Percentiles rank a stretch among this genome's conserved stretches.
Evolutionary conservation across 2,888 invertebrate species (phyloP).

Genomic region (Ormia ochracea): DNA sequence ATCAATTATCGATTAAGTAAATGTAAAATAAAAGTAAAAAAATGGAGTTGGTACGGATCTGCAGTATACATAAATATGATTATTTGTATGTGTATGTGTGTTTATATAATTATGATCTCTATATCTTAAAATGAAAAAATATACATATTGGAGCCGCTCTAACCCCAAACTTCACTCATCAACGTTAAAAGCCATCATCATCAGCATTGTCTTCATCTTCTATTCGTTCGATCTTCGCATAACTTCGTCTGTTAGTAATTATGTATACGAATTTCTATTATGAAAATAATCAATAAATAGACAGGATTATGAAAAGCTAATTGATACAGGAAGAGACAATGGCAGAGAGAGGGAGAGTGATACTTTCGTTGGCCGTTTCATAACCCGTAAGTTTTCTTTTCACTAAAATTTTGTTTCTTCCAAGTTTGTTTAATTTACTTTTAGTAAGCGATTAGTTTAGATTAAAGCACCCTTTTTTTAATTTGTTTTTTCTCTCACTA

Average conservation of each 20-base stretch:
- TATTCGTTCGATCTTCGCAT: slow-evolving; percentile 26
- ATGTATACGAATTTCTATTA: slow-evolving; percentile 7
- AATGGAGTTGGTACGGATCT: slow-evolving; percentile 26
- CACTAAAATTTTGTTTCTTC: slow-evolving; percentile 44
- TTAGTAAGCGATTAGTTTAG: slow-evolving; percentile 52
- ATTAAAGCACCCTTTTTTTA: slow-evolving; percentile 48
- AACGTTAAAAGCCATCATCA: slow-evolving; percentile 45
- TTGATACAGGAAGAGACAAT: slow-evolving; percentile 3
- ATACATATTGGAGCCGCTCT: slow-evolving; percentile 49
- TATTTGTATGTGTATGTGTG: slow-evolving; percentile 32
- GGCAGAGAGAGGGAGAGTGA: slow-evolving; percentile 17
- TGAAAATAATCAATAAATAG: background rate
- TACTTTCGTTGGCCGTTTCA: slow-evolving; percentile 62
- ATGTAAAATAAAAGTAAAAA: background rate
- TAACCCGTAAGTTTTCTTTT: slow-evolving; percentile 72
- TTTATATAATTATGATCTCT: slow-evolving; percentile 36
- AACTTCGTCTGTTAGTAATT: slow-evolving; percentile 29
- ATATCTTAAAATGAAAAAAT: slow-evolving; percentile 6
- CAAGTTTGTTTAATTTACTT: slow-evolving; percentile 52
- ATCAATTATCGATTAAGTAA: too few species aligned
- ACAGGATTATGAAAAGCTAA: slow-evolving; percentile 10
- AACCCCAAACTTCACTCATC: slow-evolving; percentile 38
- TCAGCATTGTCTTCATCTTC: slow-evolving; percentile 53
- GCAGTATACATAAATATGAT: background rate
- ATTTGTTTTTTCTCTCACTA: slow-evolving; percentile 24